Percentiles rank a stretch among this genome's conserved stretches.
Evolutionary conservation across 2,888 invertebrate genomes (phyloP).

Genomic region (Vandiemenella viatica): DNA sequence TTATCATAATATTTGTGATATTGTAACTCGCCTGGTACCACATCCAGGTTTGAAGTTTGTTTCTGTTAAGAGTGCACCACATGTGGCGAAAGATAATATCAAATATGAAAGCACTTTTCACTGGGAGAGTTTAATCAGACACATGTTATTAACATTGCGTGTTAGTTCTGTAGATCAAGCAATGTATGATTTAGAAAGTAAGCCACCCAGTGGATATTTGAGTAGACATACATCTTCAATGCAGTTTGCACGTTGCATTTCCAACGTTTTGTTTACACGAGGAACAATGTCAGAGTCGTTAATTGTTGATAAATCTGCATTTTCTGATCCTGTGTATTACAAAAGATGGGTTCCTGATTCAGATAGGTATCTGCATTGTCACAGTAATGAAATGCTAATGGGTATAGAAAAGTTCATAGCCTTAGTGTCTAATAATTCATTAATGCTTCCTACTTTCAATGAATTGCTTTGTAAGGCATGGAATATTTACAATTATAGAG

Average conservation of each 20-base stretch:
- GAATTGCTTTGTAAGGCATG: slow-evolving; percentile 31
- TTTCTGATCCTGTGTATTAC: slow-evolving; percentile 26
- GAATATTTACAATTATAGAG: slow-evolving; percentile 32
- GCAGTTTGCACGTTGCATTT: slow-evolving; percentile 21
- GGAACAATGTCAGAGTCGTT: no score
- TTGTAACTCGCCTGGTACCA: slow-evolving; percentile 28
- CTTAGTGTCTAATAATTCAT: slow-evolving; percentile 32
- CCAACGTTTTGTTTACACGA: slow-evolving; percentile 30
- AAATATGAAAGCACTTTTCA: slow-evolving; percentile 26
- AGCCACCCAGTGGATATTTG: slow-evolving; percentile 3
- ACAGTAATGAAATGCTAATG: slow-evolving; percentile 27
- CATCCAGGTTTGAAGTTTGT: slow-evolving; percentile 34
- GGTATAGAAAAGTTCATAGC: slow-evolving; percentile 31
- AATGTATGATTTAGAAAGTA: slow-evolving; percentile 20
- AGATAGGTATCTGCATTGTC: slow-evolving; percentile 26
- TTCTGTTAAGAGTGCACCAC: slow-evolving; percentile 30
- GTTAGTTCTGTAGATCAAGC: slow-evolving; percentile 17
- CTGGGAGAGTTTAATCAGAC: slow-evolving; percentile 27
- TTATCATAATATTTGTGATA: slow-evolving; percentile 7
- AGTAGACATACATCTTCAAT: slow-evolving; percentile 5
- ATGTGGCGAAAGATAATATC: slow-evolving; percentile 22
- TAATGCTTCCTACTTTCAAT: slow-evolving; percentile 27
- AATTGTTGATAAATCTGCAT: slow-evolving; percentile 19
- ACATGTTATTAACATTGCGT: slow-evolving; percentile 24
- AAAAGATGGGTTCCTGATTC: slow-evolving; percentile 27